Conservation (phyloP, 1,140 invertebrate genomes). For the Pantala flavescens region DNA sequence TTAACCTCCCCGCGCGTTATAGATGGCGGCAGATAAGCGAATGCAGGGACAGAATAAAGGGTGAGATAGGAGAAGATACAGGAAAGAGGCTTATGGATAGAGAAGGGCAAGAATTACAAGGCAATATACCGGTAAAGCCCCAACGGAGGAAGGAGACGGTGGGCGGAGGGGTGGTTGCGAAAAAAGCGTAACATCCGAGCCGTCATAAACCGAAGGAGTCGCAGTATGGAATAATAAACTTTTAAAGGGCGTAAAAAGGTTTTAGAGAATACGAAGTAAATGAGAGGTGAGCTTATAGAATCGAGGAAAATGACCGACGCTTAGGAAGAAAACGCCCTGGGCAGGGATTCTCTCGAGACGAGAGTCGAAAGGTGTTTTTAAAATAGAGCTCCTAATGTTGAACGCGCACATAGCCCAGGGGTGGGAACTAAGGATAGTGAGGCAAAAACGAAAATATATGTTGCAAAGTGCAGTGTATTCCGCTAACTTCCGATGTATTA, state of each 20-base stretch:
- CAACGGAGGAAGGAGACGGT: not conserved
- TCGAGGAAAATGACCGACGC: too few relatives aligned
- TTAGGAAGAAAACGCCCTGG: too few relatives aligned
- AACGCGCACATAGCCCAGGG: too few relatives aligned
- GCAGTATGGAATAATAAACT: not conserved
- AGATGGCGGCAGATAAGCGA: not conserved
- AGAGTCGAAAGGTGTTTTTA: too few relatives aligned
- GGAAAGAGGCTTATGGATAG: not conserved
- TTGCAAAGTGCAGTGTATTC: too few relatives aligned
- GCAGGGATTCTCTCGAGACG: too few relatives aligned
- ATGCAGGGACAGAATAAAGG: not conserved
- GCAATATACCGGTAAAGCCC: slow-evolving; percentile 1
- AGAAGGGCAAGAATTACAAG: not conserved
- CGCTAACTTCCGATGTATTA: too few relatives aligned
- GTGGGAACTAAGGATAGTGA: too few relatives aligned
- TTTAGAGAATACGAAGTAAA: not conserved
- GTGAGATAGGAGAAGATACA: not conserved
- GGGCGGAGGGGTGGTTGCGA: not conserved
- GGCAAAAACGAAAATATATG: too few relatives aligned
- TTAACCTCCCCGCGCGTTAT: not conserved
- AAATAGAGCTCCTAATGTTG: too few relatives aligned
- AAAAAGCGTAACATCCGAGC: not conserved
- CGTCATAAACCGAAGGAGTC: not conserved
- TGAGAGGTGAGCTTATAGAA: too few relatives aligned
- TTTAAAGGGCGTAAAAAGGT: not conserved